Percentiles rank a stretch among this genome's conserved stretches.
Evolutionary conservation across 2,888 invertebrate genomes (phyloP).

Genomic region (Ectemnius continuus): DNA sequence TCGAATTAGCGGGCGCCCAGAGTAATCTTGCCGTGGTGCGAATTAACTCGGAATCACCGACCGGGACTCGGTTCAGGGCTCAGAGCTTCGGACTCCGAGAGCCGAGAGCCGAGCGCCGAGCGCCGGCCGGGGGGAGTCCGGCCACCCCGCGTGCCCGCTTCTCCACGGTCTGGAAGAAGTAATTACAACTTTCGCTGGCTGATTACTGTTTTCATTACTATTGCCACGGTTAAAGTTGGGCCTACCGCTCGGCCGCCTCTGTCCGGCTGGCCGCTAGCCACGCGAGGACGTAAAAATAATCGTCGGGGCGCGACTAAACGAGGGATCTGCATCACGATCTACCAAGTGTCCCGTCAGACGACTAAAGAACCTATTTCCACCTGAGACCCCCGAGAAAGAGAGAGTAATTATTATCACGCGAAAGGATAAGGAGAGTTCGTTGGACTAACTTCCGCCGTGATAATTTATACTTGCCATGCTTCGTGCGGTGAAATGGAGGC

Average conservation of each 20-base stretch:
- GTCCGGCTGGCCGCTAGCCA: neutral
- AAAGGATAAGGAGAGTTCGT: conserved; percentile 71
- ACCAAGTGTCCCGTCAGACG: conserved; percentile 61
- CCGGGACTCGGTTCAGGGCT: neutral
- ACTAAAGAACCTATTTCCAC: conserved; percentile 63
- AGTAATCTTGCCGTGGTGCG: neutral
- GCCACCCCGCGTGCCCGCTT: too few species aligned
- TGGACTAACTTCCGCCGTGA: conserved; percentile 69
- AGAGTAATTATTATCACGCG: conserved; percentile 72
- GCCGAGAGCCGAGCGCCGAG: too few species aligned
- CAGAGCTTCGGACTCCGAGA: too few species aligned
- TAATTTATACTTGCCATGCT: conserved; percentile 69
- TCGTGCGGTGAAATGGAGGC: conserved; percentile 45
- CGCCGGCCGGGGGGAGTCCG: too few species aligned
- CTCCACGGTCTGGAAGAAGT: neutral
- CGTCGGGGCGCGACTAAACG: conserved; percentile 55
- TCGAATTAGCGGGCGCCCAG: conserved; percentile 1
- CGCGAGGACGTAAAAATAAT: conserved; percentile 51
- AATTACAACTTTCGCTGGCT: conserved; percentile 1
- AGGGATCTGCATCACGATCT: conserved; percentile 57
- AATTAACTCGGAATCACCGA: conserved; percentile 5
- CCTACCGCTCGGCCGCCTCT: neutral
- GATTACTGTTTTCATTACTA: conserved; percentile 6
- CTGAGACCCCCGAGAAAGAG: conserved; percentile 57
- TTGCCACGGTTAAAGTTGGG: neutral